These are phyloP conservation scores for Pyrgus malvae DNA, from an alignment of 2,888 invertebrate genomes.

Conservation along the genomic window DNA sequence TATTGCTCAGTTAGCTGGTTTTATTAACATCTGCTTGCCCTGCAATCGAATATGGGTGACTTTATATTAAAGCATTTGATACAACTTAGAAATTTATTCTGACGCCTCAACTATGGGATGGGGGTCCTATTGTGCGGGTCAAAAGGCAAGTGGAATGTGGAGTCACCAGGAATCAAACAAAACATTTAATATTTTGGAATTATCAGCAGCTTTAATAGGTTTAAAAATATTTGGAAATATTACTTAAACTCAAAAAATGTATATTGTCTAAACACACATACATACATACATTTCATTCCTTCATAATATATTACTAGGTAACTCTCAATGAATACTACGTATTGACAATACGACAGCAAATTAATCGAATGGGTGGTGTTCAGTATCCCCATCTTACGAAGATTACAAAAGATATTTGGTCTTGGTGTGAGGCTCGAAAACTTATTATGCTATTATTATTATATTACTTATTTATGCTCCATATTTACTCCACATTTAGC, in stretches of 20 bases:
- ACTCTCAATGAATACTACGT: not conserved
- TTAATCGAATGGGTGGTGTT: conserved; percentile 31
- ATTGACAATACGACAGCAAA: conserved; percentile 23
- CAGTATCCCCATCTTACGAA: conserved; percentile 25
- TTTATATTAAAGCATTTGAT: conserved; percentile 22
- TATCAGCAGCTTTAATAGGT: conserved; percentile 28
- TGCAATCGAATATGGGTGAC: conserved; percentile 17
- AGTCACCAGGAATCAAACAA: not conserved
- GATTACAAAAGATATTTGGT: conserved; percentile 25
- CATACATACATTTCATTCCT: too few species aligned
- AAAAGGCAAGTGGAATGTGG: conserved; percentile 3
- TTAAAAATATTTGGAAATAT: conserved; percentile 26
- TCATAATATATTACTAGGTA: too few species aligned
- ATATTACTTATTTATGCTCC: conserved; percentile 24
- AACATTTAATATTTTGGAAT: conserved; percentile 19
- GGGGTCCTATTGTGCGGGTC: conserved; percentile 26
- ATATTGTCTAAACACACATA: too few species aligned
- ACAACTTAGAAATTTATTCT: conserved; percentile 16
- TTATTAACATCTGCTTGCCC: conserved; percentile 11
- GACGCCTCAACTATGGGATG: conserved; percentile 32
- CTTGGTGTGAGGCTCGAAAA: conserved; percentile 28
- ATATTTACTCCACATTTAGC: too few species aligned
- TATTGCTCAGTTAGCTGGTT: conserved; percentile 1
- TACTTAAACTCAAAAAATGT: too few species aligned
- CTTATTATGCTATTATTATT: too few species aligned